Percentiles rank a stretch among this genome's conserved stretches.
These are phyloP conservation scores for Lampris incognitus DNA, from an alignment of 2,113 vertebrate genomes.

Conservation along the genomic window DNA sequence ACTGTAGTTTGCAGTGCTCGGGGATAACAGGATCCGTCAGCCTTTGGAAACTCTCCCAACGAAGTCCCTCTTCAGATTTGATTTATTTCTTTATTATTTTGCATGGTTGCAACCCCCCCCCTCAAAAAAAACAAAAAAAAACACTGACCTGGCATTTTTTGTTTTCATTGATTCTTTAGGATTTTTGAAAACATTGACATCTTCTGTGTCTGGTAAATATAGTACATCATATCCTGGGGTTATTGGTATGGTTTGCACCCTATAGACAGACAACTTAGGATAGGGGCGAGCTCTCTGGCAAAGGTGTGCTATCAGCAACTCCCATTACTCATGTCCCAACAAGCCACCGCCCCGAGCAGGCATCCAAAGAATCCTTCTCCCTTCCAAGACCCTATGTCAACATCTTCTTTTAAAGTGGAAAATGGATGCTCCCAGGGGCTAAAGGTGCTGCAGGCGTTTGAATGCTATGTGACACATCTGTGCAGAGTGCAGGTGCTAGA, in stretches of 20 bases:
- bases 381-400: slow-evolving; percentile 17
- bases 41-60: too few species aligned
- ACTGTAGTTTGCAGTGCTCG: too few species aligned
- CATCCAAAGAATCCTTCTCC: slow-evolving; percentile 61
- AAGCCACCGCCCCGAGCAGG: slow-evolving; percentile 57
- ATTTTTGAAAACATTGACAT: too few species aligned
- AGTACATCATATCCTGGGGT: neutral
- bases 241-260: neutral
- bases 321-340: slow-evolving; percentile 64
- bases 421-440: slow-evolving; percentile 13
- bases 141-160: too few species aligned
- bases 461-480: neutral
- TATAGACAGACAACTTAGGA: neutral
- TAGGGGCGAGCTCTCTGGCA: neutral
- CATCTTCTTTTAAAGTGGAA: neutral
- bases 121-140: too few species aligned
- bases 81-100: too few species aligned
- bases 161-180: too few species aligned
- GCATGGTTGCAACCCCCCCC: too few species aligned
- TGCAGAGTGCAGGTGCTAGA: neutral
- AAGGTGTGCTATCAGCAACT: slow-evolving; percentile 20
- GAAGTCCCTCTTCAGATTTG: too few species aligned
- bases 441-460: slow-evolving; percentile 40
- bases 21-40: too few species aligned
- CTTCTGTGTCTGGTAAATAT: too few species aligned